Conservation (phyloP, 2,113 vertebrate genomes). For the Paralichthys olivaceus region DNA sequence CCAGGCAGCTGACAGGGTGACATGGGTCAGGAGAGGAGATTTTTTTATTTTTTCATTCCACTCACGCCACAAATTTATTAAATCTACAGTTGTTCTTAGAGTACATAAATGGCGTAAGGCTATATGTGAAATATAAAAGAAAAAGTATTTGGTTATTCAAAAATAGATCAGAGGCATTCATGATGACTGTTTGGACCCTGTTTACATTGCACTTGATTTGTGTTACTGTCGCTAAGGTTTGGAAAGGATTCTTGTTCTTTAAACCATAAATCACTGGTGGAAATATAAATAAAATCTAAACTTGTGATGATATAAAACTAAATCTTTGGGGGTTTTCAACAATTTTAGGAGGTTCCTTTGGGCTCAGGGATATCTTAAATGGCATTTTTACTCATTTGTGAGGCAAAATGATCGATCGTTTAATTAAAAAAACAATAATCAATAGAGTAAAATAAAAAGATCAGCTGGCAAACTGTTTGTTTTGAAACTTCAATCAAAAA, state of each 20-base stretch:
- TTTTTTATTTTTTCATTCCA: background rate
- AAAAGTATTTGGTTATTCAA: background rate
- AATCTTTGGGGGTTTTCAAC: background rate
- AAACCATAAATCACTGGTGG: no score
- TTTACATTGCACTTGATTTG: no score
- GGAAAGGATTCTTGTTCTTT: no score
- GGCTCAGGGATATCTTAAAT: no score
- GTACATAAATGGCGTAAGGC: background rate
- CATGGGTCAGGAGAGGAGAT: conserved; percentile 2
- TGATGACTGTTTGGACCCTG: no score
- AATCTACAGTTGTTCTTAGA: background rate
- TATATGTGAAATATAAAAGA: background rate
- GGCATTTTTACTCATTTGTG: no score
- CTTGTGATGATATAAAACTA: no score
- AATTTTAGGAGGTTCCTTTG: background rate
- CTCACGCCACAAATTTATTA: background rate
- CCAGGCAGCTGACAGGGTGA: conserved; percentile 35
- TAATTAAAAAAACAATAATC: background rate
- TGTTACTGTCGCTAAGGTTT: no score
- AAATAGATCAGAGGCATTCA: no score
- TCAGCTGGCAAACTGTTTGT: background rate
- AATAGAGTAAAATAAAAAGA: background rate
- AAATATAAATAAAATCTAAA: no score
- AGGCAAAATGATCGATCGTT: background rate
- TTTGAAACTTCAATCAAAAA: conserved; percentile 44